Conservation (phyloP, 2,113 vertebrate genomes). For the Fregetta grallaria region DNA sequence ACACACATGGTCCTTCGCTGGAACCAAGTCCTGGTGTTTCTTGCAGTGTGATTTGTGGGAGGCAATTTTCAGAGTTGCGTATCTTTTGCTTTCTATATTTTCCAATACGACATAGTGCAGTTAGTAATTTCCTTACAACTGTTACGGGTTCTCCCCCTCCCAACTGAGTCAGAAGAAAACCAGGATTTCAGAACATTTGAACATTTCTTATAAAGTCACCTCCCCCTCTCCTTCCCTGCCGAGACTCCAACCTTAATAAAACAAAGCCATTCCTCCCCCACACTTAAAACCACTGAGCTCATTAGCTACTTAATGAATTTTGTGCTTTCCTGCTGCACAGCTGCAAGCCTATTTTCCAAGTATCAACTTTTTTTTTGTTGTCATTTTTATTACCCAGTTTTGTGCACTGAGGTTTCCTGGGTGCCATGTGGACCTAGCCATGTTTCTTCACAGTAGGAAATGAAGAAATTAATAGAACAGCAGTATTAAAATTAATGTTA, state of each 20-base stretch:
- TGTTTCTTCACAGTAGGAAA: neutral
- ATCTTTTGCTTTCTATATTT: neutral
- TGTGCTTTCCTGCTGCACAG: neutral
- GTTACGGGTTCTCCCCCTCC: rapidly evolving
- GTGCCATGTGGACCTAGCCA: neutral
- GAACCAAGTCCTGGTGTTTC: neutral
- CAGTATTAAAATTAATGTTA: neutral
- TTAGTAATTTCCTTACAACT: neutral
- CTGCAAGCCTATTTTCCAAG: neutral
- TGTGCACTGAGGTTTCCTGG: neutral
- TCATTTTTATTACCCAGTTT: neutral
- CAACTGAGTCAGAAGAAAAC: neutral
- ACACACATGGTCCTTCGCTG: neutral
- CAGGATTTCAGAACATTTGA: neutral
- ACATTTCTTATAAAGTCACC: neutral
- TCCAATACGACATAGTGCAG: neutral
- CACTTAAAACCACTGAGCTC: neutral
- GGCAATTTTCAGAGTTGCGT: neutral
- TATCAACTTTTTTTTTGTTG: neutral
- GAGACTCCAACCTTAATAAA: neutral
- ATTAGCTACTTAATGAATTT: neutral
- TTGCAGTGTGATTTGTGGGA: neutral
- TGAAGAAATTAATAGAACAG: neutral
- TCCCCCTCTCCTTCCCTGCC: neutral
- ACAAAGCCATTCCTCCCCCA: neutral